phyloP scores from a whole-genome alignment of 2,113 vertebrate genomes.

The Mastomys natalensis region DNA sequence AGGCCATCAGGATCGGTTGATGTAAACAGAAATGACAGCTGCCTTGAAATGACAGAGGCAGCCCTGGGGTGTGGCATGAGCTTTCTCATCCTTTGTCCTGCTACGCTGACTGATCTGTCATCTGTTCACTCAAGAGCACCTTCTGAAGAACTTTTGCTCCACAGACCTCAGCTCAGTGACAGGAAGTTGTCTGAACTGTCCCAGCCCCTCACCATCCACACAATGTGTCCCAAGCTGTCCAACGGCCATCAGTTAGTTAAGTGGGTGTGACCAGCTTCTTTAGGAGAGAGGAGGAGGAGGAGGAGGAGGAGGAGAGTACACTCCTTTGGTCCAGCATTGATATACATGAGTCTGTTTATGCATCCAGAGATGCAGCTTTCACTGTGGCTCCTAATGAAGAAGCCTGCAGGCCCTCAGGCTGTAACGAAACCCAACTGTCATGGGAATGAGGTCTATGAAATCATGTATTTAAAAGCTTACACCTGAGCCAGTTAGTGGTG shows the following conservation, averaged over 20 bases:
- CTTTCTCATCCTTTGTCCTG: not conserved
- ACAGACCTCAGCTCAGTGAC: not conserved
- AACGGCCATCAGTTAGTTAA: not conserved
- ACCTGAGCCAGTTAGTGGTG: not conserved
- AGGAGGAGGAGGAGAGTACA: not conserved
- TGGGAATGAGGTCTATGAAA: not conserved
- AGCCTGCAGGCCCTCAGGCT: accelerated
- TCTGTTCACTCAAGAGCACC: not conserved
- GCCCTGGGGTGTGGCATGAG: accelerated
- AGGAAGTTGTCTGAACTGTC: not conserved
- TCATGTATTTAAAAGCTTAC: not conserved
- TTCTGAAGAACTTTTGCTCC: not conserved
- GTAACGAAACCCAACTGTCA: not conserved
- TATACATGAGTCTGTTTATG: accelerated
- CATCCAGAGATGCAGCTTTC: not conserved
- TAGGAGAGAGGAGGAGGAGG: not conserved
- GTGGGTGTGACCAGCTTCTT: not conserved
- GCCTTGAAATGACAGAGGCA: not conserved
- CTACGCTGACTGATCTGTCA: not conserved
- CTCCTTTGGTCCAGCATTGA: not conserved
- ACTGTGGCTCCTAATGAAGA: not conserved
- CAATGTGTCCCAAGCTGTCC: not conserved
- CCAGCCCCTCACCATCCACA: not conserved
- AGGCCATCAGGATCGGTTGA: accelerated
- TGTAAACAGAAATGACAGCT: not conserved